These are phyloP conservation scores for Tribolium castaneum DNA, from an alignment of 1,140 invertebrate species.

Conservation along the genomic window DNA sequence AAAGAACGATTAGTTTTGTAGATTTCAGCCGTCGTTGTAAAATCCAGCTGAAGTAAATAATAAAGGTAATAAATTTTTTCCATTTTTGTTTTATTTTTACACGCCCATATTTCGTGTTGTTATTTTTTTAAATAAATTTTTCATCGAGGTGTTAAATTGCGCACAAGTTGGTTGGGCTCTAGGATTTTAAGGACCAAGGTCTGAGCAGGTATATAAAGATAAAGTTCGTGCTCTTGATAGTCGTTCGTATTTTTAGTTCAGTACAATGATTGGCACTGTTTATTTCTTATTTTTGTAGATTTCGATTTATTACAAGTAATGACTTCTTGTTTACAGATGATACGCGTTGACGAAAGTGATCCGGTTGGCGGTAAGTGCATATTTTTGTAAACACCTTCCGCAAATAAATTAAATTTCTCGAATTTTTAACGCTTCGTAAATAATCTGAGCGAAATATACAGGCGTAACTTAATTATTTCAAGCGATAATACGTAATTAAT, in stretches of 20 bases:
- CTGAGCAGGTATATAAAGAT: constrained; percentile 33
- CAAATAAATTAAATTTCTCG: background rate
- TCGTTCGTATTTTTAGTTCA: background rate
- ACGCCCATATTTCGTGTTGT: background rate
- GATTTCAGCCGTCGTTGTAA: constrained; percentile 3
- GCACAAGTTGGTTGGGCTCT: background rate
- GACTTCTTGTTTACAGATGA: constrained; percentile 69
- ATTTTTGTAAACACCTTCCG: constrained; percentile 7
- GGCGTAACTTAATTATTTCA: background rate
- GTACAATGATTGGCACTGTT: constrained; percentile 1
- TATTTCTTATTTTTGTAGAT: constrained; percentile 30
- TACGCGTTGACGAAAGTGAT: constrained; percentile 87
- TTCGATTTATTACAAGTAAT: background rate
- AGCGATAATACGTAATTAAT: background rate
- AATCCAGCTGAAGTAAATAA: background rate
- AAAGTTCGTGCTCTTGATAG: constrained; percentile 30
- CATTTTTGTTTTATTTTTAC: constrained; percentile 30
- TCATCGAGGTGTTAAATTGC: background rate
- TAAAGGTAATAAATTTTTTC: constrained; percentile 7
- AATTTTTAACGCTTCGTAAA: background rate
- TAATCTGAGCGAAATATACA: background rate
- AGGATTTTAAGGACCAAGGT: constrained; percentile 3
- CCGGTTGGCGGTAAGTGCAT: constrained; percentile 82
- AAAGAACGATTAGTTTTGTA: constrained; percentile 11
- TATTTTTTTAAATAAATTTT: background rate